Evolutionary conservation across 1,140 invertebrate species (phyloP), one percentile per base, ranked within the genome.

Genomic region (Lepidurus packardi): DNA sequence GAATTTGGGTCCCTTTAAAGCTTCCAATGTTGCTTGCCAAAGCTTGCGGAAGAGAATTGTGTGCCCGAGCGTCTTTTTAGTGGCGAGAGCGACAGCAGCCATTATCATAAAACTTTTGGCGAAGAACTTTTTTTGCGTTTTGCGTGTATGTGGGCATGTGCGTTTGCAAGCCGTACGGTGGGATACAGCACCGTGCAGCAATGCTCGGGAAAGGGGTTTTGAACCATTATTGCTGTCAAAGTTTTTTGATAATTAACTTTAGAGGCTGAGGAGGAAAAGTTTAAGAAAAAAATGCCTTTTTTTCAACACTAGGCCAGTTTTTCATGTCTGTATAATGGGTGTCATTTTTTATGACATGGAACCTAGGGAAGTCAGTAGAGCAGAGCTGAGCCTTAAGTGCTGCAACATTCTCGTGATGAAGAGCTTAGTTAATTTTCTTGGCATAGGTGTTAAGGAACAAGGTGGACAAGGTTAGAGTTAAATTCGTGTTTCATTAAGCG

Each of bases 201-300:
- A 34, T 34, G 34, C 34, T 34, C 0, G 34, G 34, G 3, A 34
- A 65, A n/a, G 53, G 53, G 53, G 10, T 21, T 21, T 65, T 65
- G 53, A 21, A 65, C 53, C 53, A 65, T 65, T 65, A 65, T 65
- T 65, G 53, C 53, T 65, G 53, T 65, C 53, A 65, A 16, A n/a
- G 21, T 0, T 65, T 65, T 65, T 65, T 65, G 53, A 65, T 65
- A 65, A 65, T 65, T 65, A 65, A 65, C 53, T 65, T 65, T 65
- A 7, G 0, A 65, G 8, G 6, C 53, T 13, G 53, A 21, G 53
- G 21, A 65, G 21, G 8, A 21, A 13, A n/a, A 13, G 13, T 65
- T 65, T 21, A 5, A n/a, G 53, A 65, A 13, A 13, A 16, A 21
- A 65, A 65, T 21, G 21, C 53, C 16, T 21, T 65, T 16, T 21